Conservation (phyloP, 2,113 vertebrate genomes). For the Brachirus orientalis region DNA sequence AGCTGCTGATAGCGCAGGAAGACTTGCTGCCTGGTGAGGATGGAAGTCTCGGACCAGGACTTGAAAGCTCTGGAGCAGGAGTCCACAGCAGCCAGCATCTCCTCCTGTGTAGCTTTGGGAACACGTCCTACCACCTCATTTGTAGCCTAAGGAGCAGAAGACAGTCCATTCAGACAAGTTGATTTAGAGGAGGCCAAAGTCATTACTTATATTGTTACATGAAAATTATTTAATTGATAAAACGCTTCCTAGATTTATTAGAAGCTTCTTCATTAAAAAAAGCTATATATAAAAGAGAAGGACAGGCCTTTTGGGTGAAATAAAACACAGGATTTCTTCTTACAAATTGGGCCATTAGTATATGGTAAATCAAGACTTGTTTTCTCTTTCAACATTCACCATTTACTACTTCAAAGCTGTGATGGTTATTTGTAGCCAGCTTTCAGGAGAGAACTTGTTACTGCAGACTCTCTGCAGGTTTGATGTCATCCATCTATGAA, state of each 20-base stretch:
- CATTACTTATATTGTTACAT: conserved; percentile 12
- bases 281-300: not conserved
- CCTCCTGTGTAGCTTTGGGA: conserved; percentile 90
- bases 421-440: conserved; percentile 12
- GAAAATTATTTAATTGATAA: no score
- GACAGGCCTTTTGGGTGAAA: conserved; percentile 1
- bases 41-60: conserved; percentile 92
- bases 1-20: conserved; percentile 96
- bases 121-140: conserved; percentile 90
- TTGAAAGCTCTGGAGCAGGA: conserved; percentile 89
- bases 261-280: conserved; percentile 3
- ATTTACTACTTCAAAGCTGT: not conserved
- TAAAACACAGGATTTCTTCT: conserved; percentile 11
- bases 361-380: conserved; percentile 4
- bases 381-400: not conserved
- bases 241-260: conserved; percentile 15
- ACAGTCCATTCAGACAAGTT: conserved; percentile 20
- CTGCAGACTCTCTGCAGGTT: conserved; percentile 10
- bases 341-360: conserved; percentile 16
- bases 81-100: conserved; percentile 92
- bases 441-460: conserved; percentile 3
- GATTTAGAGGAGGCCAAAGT: conserved; percentile 23
- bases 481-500: conserved; percentile 18
- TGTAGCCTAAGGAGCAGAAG: conserved; percentile 83
- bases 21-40: conserved; percentile 94